Evolutionary conservation across 2,113 vertebrate genomes (phyloP).

Genomic region (Fukomys damarensis): DNA sequence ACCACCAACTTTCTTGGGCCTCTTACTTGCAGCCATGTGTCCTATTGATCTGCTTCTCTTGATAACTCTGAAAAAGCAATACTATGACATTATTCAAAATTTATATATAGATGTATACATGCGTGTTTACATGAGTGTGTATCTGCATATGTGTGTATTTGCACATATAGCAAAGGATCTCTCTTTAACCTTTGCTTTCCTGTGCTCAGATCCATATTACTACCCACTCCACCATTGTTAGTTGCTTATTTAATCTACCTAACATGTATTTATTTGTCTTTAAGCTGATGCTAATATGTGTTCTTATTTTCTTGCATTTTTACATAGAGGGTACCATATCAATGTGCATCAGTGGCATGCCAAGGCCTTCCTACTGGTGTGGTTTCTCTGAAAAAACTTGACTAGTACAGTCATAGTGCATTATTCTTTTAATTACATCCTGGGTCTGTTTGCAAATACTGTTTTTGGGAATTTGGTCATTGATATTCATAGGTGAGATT

Average conservation of each 20-base stretch:
- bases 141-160: fast-evolving
- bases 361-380: neutral
- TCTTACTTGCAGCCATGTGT: neutral
- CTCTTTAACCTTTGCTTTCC: neutral
- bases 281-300: neutral
- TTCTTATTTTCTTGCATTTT: conserved; percentile 51
- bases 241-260: neutral
- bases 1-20: neutral
- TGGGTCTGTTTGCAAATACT: neutral
- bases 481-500: neutral
- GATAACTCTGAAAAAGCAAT: neutral
- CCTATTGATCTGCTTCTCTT: neutral
- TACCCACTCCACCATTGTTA: neutral
- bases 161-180: neutral
- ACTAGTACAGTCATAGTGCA: neutral
- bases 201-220: neutral
- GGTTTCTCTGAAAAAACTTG: neutral
- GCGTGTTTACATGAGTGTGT: neutral
- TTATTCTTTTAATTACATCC: neutral
- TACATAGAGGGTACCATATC: neutral
- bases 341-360: neutral
- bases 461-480: neutral
- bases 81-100: neutral
- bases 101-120: neutral
- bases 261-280: neutral